A percentile compares a stretch with the other conserved stretches of the same genome.
phyloP scores from a whole-genome alignment of 2,797 vertebrate species.

The Halcyon smyrnensis region DNA sequence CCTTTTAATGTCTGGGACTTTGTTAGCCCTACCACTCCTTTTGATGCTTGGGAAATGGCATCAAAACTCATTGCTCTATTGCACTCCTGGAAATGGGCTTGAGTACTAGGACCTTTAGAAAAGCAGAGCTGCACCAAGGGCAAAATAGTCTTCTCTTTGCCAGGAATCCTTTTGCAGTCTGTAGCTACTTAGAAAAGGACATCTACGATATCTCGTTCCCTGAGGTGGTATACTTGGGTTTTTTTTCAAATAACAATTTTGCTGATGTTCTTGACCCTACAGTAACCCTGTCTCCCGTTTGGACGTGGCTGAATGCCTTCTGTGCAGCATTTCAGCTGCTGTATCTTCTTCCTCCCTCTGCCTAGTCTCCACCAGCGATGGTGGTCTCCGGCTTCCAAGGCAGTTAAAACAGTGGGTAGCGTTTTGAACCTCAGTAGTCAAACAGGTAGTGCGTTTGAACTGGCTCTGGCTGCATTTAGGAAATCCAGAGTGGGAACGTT shows the following conservation, averaged over 20 bases:
- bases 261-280: neutral
- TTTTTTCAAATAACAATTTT: neutral
- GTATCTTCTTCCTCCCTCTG: neutral
- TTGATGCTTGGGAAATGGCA: neutral
- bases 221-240: neutral
- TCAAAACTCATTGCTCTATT: neutral
- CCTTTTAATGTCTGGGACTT: neutral
- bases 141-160: neutral
- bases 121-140: neutral
- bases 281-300: neutral
- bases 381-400: neutral
- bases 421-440: accelerated
- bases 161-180: neutral
- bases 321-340: neutral
- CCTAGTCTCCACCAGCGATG: neutral
- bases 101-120: neutral
- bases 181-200: neutral
- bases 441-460: neutral
- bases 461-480: neutral
- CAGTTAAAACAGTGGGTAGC: neutral
- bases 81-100: neutral
- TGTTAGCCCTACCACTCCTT: neutral
- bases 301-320: no score
- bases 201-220: accelerated
- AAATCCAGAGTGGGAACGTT: neutral